These are phyloP conservation scores for Heliconius ethilla DNA, from an alignment of 2,888 invertebrate species.

Conservation along the genomic window DNA sequence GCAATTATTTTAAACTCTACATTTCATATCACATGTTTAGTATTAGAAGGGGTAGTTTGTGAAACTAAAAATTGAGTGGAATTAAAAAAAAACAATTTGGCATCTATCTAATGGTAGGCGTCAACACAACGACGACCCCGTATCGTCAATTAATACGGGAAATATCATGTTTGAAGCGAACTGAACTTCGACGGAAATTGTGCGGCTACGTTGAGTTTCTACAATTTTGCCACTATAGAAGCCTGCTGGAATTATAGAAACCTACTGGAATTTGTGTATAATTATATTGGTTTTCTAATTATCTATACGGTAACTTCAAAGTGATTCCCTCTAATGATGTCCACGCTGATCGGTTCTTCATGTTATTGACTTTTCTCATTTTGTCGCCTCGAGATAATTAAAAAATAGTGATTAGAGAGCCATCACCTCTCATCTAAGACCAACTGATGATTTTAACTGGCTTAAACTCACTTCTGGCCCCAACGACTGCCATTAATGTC, in stretches of 20 bases:
- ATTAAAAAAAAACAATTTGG: background rate
- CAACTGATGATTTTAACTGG: too few species aligned
- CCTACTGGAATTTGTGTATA: conserved; percentile 4
- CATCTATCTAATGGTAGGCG: background rate
- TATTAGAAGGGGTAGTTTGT: background rate
- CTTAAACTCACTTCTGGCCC: too few species aligned
- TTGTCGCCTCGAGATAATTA: too few species aligned
- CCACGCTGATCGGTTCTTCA: too few species aligned
- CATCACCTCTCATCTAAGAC: too few species aligned
- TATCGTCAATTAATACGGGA: conserved; percentile 16
- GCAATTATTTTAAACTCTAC: conserved; percentile 14
- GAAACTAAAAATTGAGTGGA: background rate
- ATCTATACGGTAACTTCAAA: too few species aligned
- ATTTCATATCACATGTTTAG: background rate
- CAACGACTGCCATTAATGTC: too few species aligned
- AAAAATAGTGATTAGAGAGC: too few species aligned
- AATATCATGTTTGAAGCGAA: conserved; percentile 21
- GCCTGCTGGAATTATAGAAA: background rate
- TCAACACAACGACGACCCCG: background rate
- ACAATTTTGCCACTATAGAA: background rate
- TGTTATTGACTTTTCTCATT: too few species aligned
- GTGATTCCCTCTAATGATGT: too few species aligned
- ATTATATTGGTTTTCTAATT: background rate
- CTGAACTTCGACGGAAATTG: conserved; percentile 18
- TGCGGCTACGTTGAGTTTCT: conserved; percentile 14